These are phyloP conservation scores for Caenorhabditis sp. DNA, from an alignment of 2,888 invertebrate genomes.

Conservation along the genomic window DNA sequence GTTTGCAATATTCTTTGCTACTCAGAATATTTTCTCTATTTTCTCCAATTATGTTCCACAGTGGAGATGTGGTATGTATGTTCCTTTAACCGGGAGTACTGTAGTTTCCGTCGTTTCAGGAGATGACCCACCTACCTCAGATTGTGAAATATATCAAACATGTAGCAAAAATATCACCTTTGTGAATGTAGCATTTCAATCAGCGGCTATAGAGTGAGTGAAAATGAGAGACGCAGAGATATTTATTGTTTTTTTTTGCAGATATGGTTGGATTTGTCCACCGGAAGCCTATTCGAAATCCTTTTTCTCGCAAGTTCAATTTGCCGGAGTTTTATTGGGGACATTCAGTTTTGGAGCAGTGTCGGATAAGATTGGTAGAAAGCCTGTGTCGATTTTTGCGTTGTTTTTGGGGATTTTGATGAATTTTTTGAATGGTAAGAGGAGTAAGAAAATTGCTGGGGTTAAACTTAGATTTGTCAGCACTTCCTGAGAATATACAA, in stretches of 20 bases:
- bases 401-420: slow-evolving; percentile 38
- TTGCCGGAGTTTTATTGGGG: slow-evolving; percentile 39
- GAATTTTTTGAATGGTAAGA: background rate
- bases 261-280: slow-evolving; percentile 62
- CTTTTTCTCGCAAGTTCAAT: slow-evolving; percentile 59
- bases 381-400: slow-evolving; percentile 41
- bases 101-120: slow-evolving; percentile 15
- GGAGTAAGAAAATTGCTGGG: no score
- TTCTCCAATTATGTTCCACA: slow-evolving; percentile 64
- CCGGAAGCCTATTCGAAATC: slow-evolving; percentile 38
- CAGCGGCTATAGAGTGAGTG: slow-evolving; percentile 48
- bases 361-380: slow-evolving; percentile 43
- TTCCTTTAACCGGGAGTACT: slow-evolving; percentile 5
- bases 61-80: slow-evolving; percentile 38
- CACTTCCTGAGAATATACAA: no score
- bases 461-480: no score
- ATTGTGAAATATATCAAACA: slow-evolving; percentile 55
- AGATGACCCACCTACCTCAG: slow-evolving; percentile 50
- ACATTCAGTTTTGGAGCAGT: slow-evolving; percentile 57
- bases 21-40: slow-evolving; percentile 61
- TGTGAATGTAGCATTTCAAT: slow-evolving; percentile 59
- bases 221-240: slow-evolving; percentile 8
- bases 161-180: slow-evolving; percentile 57
- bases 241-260: slow-evolving; percentile 47
- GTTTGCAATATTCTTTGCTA: slow-evolving; percentile 63